phyloP scores from a whole-genome alignment of 2,797 vertebrate species.

The Sebastes reedi region DNA sequence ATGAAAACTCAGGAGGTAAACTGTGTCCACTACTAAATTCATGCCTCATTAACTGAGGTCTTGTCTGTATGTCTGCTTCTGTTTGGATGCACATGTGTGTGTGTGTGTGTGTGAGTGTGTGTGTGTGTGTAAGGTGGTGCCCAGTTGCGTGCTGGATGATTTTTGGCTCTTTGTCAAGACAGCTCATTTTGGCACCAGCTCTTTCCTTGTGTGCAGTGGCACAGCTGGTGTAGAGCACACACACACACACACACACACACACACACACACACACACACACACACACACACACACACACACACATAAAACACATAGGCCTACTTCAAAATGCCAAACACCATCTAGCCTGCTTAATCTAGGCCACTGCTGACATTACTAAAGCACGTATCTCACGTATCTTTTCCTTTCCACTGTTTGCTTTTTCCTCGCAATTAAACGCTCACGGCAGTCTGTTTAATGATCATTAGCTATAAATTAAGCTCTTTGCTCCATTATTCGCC shows the following conservation, averaged over 20 bases:
- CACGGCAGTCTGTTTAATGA: constrained; percentile 14
- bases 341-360: constrained; percentile 42
- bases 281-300: constrained; percentile 8
- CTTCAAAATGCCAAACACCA: constrained; percentile 45
- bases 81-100: not conserved
- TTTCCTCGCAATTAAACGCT: not conserved
- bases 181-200: constrained; percentile 65
- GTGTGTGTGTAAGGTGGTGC: not conserved
- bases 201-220: constrained; percentile 60
- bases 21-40: constrained; percentile 31
- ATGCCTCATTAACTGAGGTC: constrained; percentile 28
- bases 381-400: constrained; percentile 5
- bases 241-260: constrained; percentile 2
- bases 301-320: constrained; percentile 6
- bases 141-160: constrained; percentile 34
- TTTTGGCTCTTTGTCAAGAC: constrained; percentile 60
- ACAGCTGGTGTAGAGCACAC: constrained; percentile 63
- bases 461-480: constrained; percentile 4
- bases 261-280: constrained; percentile 2
- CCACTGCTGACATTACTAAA: constrained; percentile 45
- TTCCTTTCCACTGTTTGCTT: not conserved
- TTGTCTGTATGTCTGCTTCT: not conserved
- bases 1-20: constrained; percentile 22
- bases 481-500: not conserved
- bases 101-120: not conserved